Evolutionary conservation across 1,140 invertebrate species (phyloP), one percentile per base, ranked within the genome.

Genomic region (Globodera ellingtonae): DNA sequence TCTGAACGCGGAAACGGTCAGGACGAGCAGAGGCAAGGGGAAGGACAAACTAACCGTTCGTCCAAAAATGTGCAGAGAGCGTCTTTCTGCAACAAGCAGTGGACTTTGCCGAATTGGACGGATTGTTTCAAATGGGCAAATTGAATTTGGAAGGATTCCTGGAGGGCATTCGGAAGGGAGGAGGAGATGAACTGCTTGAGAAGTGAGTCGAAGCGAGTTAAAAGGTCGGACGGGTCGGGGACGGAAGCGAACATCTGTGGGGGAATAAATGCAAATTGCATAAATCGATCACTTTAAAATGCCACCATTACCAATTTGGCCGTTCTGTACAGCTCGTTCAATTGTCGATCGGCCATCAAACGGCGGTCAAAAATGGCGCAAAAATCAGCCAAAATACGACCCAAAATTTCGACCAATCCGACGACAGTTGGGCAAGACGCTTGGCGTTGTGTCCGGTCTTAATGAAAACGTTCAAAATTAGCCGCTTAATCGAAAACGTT

Each of bases 51-150:
- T 9, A 44, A 35, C 35, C 13, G n/a, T 47, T 84, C 83, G 13
- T 84, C 82, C 46, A 35, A 35, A 50, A 81, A 83, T 0, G 35
- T 52, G 48, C 21, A 56, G 4, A 74, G 18, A 9, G 65, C 10
- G 10, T 86, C 84, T 46, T 84, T 83, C 24, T 69, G 79, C 15
- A 66, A 18, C 6, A 15, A 62, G 18, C 10, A 18, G n/a, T 85
- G n/a, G 24, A 66, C n/a, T 35, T 81, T 18, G 24, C 9, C 24
- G 75, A 66, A 67, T 13, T n/a, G 44, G 13, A 47, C 50, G 24
- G 82, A 47, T 48, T 84, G 80, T 56, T 86, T 84, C 10, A 86
- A 10, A 47, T 67, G 47, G 15, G 75, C 21, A 67, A 73, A 86
- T 70, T 84, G 79, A 18, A 66, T 13, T 21, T 73, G 44, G 56